Base-by-base conservation (phyloP, 2,888 invertebrate genomes). In the Beris chalybata region DNA sequence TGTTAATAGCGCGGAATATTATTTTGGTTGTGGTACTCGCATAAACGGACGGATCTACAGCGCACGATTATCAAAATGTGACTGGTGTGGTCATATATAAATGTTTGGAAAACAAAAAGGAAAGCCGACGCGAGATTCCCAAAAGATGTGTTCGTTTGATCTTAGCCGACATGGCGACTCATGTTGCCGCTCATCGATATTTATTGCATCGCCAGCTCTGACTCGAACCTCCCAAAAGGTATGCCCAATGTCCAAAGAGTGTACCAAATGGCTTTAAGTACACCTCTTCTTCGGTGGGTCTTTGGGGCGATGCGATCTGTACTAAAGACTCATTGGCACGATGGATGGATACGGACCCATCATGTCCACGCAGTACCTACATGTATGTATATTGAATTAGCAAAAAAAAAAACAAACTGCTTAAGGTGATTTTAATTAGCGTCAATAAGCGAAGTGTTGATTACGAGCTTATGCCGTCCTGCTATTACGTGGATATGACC, bases 401-500 rank as follows among this genome's bases (percentile, higher is more conserved):
- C n/a, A 44, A 32, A 32, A 47, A 56, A 29, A 54, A 56, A 55
- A 47, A 2, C 5, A 65, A 65, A 58, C 52, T 52, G 58, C 67
- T 65, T 65, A 66, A 69, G 69, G 65, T 69, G 69, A 69, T 69
- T 69, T 69, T 69, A 69, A 69, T 69, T 69, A 69, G 65, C 69
- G 47, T 67, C 67, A 69, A 69, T 69, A 45, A 69, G 67, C 67
- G 65, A 69, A 69, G 69, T 69, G 69, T 69, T 67, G 69, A 69
- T 69, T 67, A 69, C 53, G 59, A 66, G 64, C 64, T 58, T 58
- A 67, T 67, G 61, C 69, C 69, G 69, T 61, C 63, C 38, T 38
- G 1, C 38, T 38, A 38, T 38, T 38, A 38, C 38, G 9, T 5
- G 22, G 50, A 9, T 29, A 55, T 32, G n/a, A 50, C 50, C 61